Evolutionary conservation across 2,113 vertebrate species (phyloP).

Genomic region (Pelusios castaneus): DNA sequence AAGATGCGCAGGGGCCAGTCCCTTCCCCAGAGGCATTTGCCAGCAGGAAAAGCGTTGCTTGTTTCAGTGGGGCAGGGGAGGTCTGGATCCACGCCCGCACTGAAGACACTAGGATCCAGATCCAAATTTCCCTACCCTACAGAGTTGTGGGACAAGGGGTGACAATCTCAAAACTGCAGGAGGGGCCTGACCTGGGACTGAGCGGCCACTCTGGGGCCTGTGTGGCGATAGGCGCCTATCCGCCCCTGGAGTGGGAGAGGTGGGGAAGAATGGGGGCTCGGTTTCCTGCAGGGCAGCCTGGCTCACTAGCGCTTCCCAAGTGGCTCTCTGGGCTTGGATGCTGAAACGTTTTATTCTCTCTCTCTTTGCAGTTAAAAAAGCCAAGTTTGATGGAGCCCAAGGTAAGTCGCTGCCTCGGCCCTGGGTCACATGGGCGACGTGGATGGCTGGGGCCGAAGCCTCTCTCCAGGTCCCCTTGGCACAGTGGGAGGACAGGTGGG

Average conservation of each 20-base stretch:
- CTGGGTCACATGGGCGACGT: not conserved
- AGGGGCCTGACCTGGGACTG: not conserved
- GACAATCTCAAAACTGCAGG: not conserved
- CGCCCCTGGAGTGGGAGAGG: not conserved
- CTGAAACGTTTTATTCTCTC: not conserved
- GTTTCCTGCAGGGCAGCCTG: not conserved
- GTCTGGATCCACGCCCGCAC: not conserved
- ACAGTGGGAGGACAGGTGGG: no score
- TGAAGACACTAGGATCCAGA: not conserved
- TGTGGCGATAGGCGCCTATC: not conserved
- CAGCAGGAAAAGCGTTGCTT: not conserved
- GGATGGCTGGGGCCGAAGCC: not conserved
- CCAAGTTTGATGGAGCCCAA: slow-evolving; percentile 96
- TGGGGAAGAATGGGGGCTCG: not conserved
- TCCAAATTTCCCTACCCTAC: not conserved
- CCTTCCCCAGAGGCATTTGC: not conserved
- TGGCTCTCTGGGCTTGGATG: not conserved
- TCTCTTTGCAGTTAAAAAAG: slow-evolving; percentile 94
- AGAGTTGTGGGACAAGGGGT: not conserved
- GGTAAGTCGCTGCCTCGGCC: slow-evolving; percentile 78
- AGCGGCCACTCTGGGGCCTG: not conserved
- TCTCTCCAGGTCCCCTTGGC: not conserved
- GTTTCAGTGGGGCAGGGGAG: not conserved
- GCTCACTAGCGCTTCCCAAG: not conserved
- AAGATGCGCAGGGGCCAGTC: not conserved